Evolutionary conservation across 2,888 invertebrate species (phyloP).

Genomic region (Heliconius cydno): DNA sequence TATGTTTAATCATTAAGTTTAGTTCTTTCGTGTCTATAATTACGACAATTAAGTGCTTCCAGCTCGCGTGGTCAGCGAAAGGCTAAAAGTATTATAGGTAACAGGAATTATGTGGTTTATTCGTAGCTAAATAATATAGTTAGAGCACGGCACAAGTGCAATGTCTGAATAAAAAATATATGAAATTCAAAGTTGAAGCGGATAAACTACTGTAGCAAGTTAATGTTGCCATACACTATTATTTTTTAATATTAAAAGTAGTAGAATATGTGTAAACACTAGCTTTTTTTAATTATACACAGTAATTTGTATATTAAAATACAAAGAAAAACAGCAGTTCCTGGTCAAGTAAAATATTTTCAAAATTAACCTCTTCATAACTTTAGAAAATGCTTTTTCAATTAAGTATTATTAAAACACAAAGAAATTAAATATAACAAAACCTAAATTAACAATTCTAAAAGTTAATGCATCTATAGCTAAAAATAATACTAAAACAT

Average conservation of each 20-base stretch:
- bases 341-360: neutral
- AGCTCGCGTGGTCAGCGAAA: constrained; percentile 40
- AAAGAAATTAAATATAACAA: neutral
- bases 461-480: too few relatives aligned
- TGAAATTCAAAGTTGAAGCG: too few relatives aligned
- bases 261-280: too few relatives aligned
- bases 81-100: constrained; percentile 28
- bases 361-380: neutral
- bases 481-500: neutral
- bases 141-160: constrained; percentile 3
- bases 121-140: constrained; percentile 15
- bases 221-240: too few relatives aligned
- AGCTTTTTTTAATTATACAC: too few relatives aligned
- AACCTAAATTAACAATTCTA: neutral
- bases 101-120: constrained; percentile 30
- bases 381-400: neutral
- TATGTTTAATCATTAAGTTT: constrained; percentile 24
- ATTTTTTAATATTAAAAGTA: neutral
- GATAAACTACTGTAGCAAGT: too few relatives aligned
- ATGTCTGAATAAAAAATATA: neutral
- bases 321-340: neutral
- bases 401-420: neutral
- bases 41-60: constrained; percentile 27
- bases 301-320: neutral
- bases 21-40: constrained; percentile 39